Percentiles rank a stretch among this genome's conserved stretches.
These are phyloP conservation scores for Dynastes grantii DNA, from an alignment of 2,888 invertebrate species.

Conservation along the genomic window DNA sequence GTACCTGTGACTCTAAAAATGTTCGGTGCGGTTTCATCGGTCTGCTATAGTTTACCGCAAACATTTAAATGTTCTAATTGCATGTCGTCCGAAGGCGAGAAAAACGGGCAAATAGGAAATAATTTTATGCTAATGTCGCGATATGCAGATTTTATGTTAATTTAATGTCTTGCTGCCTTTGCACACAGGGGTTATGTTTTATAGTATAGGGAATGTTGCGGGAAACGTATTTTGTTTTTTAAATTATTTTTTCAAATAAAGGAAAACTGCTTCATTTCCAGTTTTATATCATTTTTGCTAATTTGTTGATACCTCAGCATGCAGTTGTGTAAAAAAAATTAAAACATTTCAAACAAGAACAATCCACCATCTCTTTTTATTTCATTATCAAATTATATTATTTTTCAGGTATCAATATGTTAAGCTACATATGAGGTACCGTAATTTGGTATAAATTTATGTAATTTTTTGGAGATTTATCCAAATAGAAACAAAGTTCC, in stretches of 20 bases:
- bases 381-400: no score
- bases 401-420: no score
- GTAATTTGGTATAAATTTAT: no score
- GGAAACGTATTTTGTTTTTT: not conserved
- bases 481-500: no score
- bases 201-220: slow-evolving; percentile 12
- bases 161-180: slow-evolving; percentile 50
- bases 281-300: not conserved
- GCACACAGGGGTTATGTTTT: slow-evolving; percentile 30
- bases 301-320: not conserved
- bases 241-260: not conserved
- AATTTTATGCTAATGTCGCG: slow-evolving; percentile 55
- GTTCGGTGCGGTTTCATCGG: slow-evolving; percentile 34
- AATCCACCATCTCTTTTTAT: no score
- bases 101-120: slow-evolving; percentile 56
- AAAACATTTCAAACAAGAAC: no score
- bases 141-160: slow-evolving; percentile 56
- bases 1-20: slow-evolving; percentile 51
- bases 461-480: no score
- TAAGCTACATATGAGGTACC: no score
- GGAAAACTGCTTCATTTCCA: slow-evolving; percentile 14
- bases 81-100: slow-evolving; percentile 55
- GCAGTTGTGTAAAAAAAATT: no score
- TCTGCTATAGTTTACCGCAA: slow-evolving; percentile 29
- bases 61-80: slow-evolving; percentile 54